Conservation (phyloP, 2,113 vertebrate genomes). For the Peromyscus californicus region DNA sequence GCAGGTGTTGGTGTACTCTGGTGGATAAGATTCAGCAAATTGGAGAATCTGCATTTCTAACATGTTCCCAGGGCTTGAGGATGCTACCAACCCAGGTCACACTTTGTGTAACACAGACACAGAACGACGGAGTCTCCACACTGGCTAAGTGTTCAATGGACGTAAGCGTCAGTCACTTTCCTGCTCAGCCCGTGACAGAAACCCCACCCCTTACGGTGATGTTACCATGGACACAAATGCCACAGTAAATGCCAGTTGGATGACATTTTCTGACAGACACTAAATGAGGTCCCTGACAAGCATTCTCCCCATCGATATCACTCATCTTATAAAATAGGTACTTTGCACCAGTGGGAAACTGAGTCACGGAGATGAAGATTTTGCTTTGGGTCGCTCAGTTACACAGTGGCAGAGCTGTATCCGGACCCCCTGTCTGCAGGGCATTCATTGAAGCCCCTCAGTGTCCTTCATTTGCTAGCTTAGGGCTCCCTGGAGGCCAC, state of each 20-base stretch:
- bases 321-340: neutral
- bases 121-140: neutral
- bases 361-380: neutral
- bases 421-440: neutral
- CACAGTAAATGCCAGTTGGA: neutral
- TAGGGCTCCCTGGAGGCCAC: neutral
- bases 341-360: neutral
- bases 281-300: neutral
- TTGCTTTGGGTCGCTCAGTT: neutral
- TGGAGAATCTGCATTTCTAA: neutral
- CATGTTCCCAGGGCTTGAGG: rapidly evolving
- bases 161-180: neutral
- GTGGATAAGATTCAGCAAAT: neutral
- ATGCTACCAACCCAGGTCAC: neutral
- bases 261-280: too few species aligned
- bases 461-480: neutral
- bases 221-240: neutral
- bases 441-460: neutral
- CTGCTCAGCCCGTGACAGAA: neutral
- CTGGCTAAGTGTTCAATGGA: neutral
- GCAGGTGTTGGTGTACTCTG: neutral
- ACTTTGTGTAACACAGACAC: neutral
- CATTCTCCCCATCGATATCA: neutral
- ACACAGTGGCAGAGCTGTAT: neutral
- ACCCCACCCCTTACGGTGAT: neutral